Base-by-base conservation (phyloP, 2,888 invertebrate species). In the Ophioninae sp. region DNA sequence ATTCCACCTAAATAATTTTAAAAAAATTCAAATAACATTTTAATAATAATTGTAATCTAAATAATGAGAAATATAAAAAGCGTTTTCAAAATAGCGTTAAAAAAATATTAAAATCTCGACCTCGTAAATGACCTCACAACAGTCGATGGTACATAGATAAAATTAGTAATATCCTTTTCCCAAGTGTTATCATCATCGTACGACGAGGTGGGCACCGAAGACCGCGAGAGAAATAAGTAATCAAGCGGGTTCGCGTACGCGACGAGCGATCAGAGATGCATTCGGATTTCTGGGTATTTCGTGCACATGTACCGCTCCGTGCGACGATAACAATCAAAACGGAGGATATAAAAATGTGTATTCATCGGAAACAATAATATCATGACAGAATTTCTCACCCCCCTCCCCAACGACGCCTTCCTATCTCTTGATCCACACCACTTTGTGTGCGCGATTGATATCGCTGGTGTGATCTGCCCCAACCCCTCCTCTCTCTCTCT, bases 261-360 rank as follows among this genome's bases (percentile, higher is more conserved):
- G 13, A 44, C 44, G 44, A 44, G 10, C 68, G 39, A 74, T 56
- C 61, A 56, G 73, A 78, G 78, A 82, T 78, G 69, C 30, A 73
- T 74, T 78, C 30, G 56, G 82, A 76, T 81, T 76, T 81, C 39
- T 23, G 41, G 5, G 44, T 8, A 8, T 22, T 73, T 30, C 10
- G 59, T 22, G 22, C 61, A 63, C 17, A 17, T 41, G 64, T 44
- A 63, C 17, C 37, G 59, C 17, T 74, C n/a, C 41, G 71, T 58
- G 3, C 63, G 61, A 41, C 68, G 79, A 83, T 83, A 73, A 68
- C 22, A 58, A 83, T 81, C 81, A 22, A 51, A 83, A 79, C 78
- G 71, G 63, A 30, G 39, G n/a, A 65, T 75, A 71, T 67, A 74
- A 75, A 78, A 83, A 83, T 83, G 81, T 81, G 78, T 78, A 75